Evolutionary conservation across 2,888 invertebrate genomes (phyloP).

Genomic region (Amblyteles armatorius): DNA sequence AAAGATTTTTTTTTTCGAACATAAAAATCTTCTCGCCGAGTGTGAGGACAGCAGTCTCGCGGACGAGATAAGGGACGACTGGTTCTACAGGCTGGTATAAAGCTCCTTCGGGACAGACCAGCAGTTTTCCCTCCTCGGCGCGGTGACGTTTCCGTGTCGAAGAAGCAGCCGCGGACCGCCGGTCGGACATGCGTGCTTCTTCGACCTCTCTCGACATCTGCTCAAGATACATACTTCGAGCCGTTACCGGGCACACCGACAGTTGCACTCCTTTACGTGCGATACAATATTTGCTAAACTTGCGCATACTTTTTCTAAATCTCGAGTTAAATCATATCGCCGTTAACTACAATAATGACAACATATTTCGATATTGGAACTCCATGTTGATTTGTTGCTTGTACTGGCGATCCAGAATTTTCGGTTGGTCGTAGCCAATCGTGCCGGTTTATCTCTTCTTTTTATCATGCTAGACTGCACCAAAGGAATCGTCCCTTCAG

Average conservation of each 20-base stretch:
- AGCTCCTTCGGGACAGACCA: constrained; percentile 16
- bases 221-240: constrained; percentile 36
- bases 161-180: constrained; percentile 46
- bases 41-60: constrained; percentile 39
- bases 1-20: not conserved
- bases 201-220: constrained; percentile 50
- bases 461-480: no score
- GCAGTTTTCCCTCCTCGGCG: constrained; percentile 44
- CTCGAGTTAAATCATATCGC: no score
- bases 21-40: not conserved
- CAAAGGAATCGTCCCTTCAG: no score
- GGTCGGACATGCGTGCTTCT: constrained; percentile 1
- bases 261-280: not conserved
- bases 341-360: no score
- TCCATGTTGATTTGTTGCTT: no score
- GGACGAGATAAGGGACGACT: constrained; percentile 55
- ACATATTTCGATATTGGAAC: no score
- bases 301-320: not conserved
- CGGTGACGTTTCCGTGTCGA: constrained; percentile 67
- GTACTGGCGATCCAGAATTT: no score
- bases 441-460: no score
- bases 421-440: no score
- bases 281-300: constrained; percentile 11
- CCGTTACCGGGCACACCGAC: constrained; percentile 41
- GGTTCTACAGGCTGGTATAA: constrained; percentile 26